A percentile compares a stretch with the other conserved stretches of the same genome.
Conservation (phyloP, 2,797 vertebrate species). For the Muscicapa striata region DNA sequence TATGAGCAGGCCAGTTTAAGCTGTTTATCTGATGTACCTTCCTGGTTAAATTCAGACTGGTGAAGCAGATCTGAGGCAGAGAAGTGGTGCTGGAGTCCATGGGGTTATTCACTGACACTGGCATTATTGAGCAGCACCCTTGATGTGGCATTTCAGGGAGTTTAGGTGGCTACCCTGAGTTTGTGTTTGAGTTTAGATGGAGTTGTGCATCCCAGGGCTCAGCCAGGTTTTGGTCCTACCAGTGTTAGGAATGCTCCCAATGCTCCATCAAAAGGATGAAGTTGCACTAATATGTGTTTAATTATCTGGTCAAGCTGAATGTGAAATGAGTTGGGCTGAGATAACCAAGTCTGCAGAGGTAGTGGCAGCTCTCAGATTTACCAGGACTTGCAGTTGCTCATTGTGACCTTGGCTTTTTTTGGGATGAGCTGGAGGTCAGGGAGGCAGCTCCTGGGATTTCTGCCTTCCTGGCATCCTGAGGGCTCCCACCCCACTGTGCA, state of each 20-base stretch:
- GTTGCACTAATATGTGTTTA: conserved; percentile 52
- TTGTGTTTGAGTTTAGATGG: neutral
- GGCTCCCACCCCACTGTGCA: neutral
- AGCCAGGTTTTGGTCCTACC: neutral
- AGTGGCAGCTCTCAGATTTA: conserved; percentile 14
- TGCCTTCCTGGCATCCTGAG: neutral
- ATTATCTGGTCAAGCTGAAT: conserved; percentile 64
- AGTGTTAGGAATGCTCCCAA: neutral
- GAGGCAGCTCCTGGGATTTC: neutral
- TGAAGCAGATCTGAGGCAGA: neutral
- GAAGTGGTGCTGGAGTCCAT: neutral
- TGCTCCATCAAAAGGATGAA: neutral
- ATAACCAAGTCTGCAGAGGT: conserved; percentile 45
- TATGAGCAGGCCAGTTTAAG: neutral
- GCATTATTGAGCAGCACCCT: neutral
- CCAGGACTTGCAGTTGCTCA: neutral
- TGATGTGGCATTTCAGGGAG: neutral
- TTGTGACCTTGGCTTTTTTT: neutral
- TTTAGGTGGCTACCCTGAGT: neutral
- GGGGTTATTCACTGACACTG: neutral
- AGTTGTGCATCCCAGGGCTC: neutral
- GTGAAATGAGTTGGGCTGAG: conserved; percentile 61
- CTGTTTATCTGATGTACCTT: neutral
- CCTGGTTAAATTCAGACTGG: neutral
- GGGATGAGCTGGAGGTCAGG: conserved; percentile 21